These are phyloP conservation scores for Erebia palarica DNA, from an alignment of 2,888 invertebrate species.

Conservation along the genomic window DNA sequence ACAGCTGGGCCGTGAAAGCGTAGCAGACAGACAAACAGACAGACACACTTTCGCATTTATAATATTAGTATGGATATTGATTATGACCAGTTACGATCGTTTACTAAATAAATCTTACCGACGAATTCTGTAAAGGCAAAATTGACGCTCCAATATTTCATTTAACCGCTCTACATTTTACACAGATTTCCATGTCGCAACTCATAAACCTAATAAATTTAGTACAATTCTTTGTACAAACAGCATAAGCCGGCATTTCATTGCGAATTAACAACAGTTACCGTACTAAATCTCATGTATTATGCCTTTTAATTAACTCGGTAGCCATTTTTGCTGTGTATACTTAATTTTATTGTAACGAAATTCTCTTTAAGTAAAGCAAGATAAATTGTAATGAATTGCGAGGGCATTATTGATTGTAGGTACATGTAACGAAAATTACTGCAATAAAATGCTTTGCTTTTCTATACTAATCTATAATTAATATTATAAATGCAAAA, in stretches of 20 bases:
- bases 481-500: no score
- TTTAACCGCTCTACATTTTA: not conserved
- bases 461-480: not conserved
- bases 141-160: not conserved
- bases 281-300: constrained; percentile 25
- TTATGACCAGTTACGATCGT: no score
- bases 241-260: constrained; percentile 4
- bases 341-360: constrained; percentile 11
- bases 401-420: not conserved
- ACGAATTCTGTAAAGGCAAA: no score
- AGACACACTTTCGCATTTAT: no score
- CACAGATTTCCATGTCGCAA: not conserved
- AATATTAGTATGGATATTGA: no score
- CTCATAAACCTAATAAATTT: not conserved
- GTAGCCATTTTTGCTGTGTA: constrained; percentile 11
- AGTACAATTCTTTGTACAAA: constrained; percentile 13
- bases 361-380: constrained; percentile 13
- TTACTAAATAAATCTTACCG: no score
- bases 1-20: no score
- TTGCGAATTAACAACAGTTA: constrained; percentile 20
- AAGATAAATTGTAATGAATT: not conserved
- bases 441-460: not conserved
- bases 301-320: constrained; percentile 28
- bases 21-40: no score
- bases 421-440: not conserved